phyloP scores from a whole-genome alignment of 1,140 invertebrate species.

The Drosophila pseudoobscura region DNA sequence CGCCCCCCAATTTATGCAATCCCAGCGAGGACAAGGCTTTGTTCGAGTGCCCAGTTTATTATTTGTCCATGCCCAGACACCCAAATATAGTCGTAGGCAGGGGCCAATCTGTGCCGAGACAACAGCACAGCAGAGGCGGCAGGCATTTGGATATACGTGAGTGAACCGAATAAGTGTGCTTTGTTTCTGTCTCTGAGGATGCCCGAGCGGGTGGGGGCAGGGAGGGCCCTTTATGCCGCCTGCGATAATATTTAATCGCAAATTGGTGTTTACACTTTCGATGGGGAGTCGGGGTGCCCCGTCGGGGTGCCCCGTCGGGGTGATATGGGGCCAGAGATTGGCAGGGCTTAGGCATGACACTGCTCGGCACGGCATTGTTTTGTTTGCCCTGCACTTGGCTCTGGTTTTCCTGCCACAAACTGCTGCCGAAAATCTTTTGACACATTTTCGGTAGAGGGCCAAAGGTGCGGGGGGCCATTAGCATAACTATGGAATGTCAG shows the following conservation, averaged over 20 bases:
- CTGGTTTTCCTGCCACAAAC: slow-evolving; percentile 19
- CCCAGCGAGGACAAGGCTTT: slow-evolving; percentile 3
- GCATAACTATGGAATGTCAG: slow-evolving; percentile 53
- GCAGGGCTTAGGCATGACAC: neutral
- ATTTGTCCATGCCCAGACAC: slow-evolving; percentile 41
- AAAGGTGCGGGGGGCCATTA: slow-evolving; percentile 33
- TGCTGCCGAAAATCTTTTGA: slow-evolving; percentile 13
- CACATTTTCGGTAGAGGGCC: slow-evolving; percentile 26
- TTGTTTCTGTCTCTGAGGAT: slow-evolving; percentile 20
- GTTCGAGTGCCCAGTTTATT: slow-evolving; percentile 48
- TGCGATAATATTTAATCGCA: slow-evolving; percentile 61
- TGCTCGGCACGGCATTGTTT: slow-evolving; percentile 12
- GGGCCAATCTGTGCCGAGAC: slow-evolving; percentile 49
- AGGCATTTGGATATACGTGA: slow-evolving; percentile 41
- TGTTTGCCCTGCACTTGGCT: slow-evolving; percentile 41
- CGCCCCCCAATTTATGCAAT: slow-evolving; percentile 44
- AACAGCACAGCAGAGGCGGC: neutral
- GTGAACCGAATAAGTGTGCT: slow-evolving; percentile 63
- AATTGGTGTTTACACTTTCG: slow-evolving; percentile 58
- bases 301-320: neutral
- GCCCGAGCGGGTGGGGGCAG: neutral
- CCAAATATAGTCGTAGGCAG: slow-evolving; percentile 45
- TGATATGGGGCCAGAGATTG: neutral
- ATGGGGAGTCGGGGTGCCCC: neutral
- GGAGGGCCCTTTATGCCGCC: slow-evolving; percentile 7